phyloP scores from a whole-genome alignment of 2,888 invertebrate genomes.

The Caenorhabditis sp. region DNA sequence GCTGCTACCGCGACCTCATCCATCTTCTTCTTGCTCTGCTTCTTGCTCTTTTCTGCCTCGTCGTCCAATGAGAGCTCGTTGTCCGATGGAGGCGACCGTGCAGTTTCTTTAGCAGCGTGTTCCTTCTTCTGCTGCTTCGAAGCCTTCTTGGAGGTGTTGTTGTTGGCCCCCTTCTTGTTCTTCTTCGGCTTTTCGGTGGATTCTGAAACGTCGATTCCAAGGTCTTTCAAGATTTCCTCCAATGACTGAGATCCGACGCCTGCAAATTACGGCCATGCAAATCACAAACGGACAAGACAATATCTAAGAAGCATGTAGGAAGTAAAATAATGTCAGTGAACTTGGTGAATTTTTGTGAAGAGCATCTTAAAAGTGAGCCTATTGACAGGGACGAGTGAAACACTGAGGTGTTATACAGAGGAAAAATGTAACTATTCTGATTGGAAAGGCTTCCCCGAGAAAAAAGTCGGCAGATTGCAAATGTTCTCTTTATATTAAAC shows the following conservation, averaged over 20 bases:
- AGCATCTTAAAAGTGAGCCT: too few species aligned
- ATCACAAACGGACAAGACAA: constrained; percentile 20
- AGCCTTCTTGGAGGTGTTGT: constrained; percentile 18
- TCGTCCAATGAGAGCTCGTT: constrained; percentile 7
- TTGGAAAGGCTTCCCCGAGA: not conserved
- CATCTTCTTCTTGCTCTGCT: constrained; percentile 44
- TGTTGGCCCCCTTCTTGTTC: constrained; percentile 19
- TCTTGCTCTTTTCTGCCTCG: constrained; percentile 11
- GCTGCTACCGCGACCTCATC: constrained; percentile 51
- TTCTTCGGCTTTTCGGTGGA: constrained; percentile 13
- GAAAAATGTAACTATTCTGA: not conserved
- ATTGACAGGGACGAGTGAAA: too few species aligned
- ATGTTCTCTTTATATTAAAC: not conserved
- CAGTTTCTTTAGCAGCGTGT: not conserved
- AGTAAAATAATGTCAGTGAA: not conserved
- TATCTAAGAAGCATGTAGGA: not conserved
- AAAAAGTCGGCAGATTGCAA: too few species aligned
- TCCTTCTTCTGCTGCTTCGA: constrained; percentile 27
- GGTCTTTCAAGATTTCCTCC: constrained; percentile 11
- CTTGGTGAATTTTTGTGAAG: not conserved
- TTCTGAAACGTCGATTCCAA: constrained; percentile 28
- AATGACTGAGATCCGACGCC: not conserved
- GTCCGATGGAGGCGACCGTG: constrained; percentile 11
- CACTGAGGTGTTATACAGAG: too few species aligned
- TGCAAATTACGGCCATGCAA: constrained; percentile 38